Conservation (phyloP, 1,140 invertebrate genomes). For the Sminthurides bifidus region DNA sequence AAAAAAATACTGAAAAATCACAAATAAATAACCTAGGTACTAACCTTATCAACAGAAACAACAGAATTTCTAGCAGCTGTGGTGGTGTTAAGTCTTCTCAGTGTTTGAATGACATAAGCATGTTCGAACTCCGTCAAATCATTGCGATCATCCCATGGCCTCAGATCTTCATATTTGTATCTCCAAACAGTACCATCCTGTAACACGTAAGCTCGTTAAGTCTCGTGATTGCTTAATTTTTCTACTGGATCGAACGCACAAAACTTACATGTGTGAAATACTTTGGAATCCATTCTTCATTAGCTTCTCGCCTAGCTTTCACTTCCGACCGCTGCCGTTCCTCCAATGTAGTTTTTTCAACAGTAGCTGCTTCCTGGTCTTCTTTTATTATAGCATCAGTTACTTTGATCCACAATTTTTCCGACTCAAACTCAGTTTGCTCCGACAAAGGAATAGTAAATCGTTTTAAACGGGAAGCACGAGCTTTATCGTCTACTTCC, state of each 20-base stretch:
- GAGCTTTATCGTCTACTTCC: conserved; percentile 55
- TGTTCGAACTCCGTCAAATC: conserved; percentile 69
- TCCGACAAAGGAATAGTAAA: conserved; percentile 64
- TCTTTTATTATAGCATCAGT: conserved; percentile 64
- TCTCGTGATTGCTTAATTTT: neutral
- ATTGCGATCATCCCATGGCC: conserved; percentile 71
- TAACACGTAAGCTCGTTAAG: neutral
- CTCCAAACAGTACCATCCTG: conserved; percentile 55
- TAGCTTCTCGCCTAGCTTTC: conserved; percentile 49
- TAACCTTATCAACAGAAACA: conserved; percentile 32
- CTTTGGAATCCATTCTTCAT: conserved; percentile 52
- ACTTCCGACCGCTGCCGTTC: conserved; percentile 64
- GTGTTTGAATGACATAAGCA: conserved; percentile 38
- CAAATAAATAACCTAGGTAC: neutral
- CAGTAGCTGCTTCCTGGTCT: conserved; percentile 72
- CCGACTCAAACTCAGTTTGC: conserved; percentile 70
- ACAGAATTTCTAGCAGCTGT: conserved; percentile 32
- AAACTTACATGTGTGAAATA: conserved; percentile 52
- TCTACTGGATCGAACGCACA: neutral
- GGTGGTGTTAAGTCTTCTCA: conserved; percentile 40
- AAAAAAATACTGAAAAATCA: neutral
- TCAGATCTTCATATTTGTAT: conserved; percentile 58
- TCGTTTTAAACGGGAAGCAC: conserved; percentile 57
- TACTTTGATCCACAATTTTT: conserved; percentile 72
- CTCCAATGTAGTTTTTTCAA: conserved; percentile 77